Evolutionary conservation across 92 coral and sea anemone species (phyloP), one percentile per base, ranked within the genome.

Genomic region (Scolanthus callimorphus): DNA sequence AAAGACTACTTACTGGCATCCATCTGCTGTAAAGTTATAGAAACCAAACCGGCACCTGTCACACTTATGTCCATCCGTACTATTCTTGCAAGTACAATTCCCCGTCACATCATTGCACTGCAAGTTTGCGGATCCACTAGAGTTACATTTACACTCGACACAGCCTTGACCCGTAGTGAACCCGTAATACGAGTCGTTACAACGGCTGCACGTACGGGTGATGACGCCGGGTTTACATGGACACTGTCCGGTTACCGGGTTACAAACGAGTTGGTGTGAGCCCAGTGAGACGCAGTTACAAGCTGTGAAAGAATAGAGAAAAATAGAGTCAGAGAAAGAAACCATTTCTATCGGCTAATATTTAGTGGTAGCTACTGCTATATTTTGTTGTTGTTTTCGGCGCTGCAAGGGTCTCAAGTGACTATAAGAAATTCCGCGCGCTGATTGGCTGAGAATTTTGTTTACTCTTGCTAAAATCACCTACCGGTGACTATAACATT

Each of bases 21-120:
- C 98, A 27, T 58, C 74, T 22, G 88, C 54, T 10, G 98, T 92
- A 59, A 89, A 92, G 54, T 92, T 92, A 58, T 69, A 92, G 77
- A 67, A 92, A 57, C 79, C 72, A 24, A 67, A 46, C 49, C 63
- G 59, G 58, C 98, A 92, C 47, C 49, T 57, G 59, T 80, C 96
- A 54, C 98, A 92, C 61, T 88, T 88, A n/a, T 62, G 71, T n/a
- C 95, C 92, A 41, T 61, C 74, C 34, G 95, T 85, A 67, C 98
- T 90, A 76, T 79, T 76, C 77, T 92, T 88, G 62, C 98, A 92
- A 4, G 69, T 80, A 55, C 98, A 92, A 37, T 43, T 65, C 19
- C 98, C 98, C 31, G 74, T 80, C 24, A 15, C n/a, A 31, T 48
- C 89, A 64, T 88, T 73, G 67, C 98, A 92, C 60, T 90, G 85